Percentiles rank a stretch among this genome's conserved stretches.
Conservation (phyloP, 2,888 invertebrate genomes). For the Anorthoa munda region DNA sequence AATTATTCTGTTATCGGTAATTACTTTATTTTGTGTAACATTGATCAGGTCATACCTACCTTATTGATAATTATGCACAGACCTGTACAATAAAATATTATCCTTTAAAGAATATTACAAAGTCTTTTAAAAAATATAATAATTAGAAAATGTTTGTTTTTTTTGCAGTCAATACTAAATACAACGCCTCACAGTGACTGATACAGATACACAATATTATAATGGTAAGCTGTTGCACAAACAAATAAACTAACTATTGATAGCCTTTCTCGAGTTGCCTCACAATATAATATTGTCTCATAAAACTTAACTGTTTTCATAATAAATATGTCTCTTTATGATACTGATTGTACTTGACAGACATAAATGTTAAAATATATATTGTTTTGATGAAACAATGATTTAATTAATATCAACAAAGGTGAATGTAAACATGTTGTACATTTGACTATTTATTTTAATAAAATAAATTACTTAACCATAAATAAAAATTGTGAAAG, state of each 20-base stretch:
- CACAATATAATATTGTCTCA: not conserved
- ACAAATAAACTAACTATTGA: not conserved
- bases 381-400: not conserved
- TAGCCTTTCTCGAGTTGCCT: not conserved
- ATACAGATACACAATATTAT: not conserved
- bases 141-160: not conserved
- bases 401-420: not conserved
- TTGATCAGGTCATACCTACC: slow-evolving; percentile 42
- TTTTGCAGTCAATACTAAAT: not conserved
- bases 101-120: not conserved
- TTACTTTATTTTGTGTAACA: not conserved
- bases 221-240: not conserved
- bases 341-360: not conserved
- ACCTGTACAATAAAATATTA: slow-evolving; percentile 60
- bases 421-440: not conserved
- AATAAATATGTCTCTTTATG: slow-evolving; percentile 6
- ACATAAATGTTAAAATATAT: not conserved
- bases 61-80: slow-evolving; percentile 62
- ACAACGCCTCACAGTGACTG: not conserved
- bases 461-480: not conserved
- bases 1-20: not conserved
- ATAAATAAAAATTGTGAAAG: no score
- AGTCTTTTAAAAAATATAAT: not conserved
- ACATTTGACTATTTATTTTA: no score
- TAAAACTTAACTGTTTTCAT: slow-evolving; percentile 8